Percentiles rank a stretch among this genome's conserved stretches.
Evolutionary conservation across 1,140 invertebrate genomes (phyloP).

Genomic region (Bombus difficillimus): DNA sequence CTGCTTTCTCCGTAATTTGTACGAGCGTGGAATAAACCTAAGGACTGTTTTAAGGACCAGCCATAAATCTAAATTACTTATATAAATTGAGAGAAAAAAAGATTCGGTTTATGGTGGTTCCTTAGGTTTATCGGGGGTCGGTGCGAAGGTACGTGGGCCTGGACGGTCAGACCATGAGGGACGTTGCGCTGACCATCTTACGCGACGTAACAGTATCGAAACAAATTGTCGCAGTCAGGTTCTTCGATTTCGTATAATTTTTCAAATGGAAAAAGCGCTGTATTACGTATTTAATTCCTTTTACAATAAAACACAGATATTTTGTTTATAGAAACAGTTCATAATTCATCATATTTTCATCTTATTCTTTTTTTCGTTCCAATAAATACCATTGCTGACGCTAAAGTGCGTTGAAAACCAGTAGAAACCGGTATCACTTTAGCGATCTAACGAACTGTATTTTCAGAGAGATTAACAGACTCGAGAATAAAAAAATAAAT

Average conservation of each 20-base stretch:
- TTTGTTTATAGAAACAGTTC: background rate
- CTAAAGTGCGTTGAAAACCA: background rate
- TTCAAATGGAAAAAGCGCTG: background rate
- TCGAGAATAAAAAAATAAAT: background rate
- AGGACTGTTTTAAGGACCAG: too few relatives aligned
- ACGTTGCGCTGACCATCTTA: too few relatives aligned
- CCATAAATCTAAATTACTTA: too few relatives aligned
- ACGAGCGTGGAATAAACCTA: too few relatives aligned
- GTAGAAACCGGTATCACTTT: background rate
- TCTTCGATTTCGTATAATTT: background rate
- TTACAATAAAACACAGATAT: background rate
- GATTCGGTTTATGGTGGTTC: too few relatives aligned
- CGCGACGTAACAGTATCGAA: too few relatives aligned
- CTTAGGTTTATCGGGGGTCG: too few relatives aligned
- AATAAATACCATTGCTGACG: background rate
- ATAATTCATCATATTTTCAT: background rate
- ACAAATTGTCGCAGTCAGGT: background rate
- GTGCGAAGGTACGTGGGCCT: too few relatives aligned
- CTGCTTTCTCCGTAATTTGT: too few relatives aligned
- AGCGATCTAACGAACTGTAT: background rate
- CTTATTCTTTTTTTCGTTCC: too few relatives aligned
- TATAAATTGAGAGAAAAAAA: too few relatives aligned
- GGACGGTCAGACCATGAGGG: too few relatives aligned
- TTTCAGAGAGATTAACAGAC: background rate
- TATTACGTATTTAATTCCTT: background rate